Evolutionary conservation across 2,888 invertebrate species (phyloP), one percentile per base, ranked within the genome.

Genomic region (Bombylius major): DNA sequence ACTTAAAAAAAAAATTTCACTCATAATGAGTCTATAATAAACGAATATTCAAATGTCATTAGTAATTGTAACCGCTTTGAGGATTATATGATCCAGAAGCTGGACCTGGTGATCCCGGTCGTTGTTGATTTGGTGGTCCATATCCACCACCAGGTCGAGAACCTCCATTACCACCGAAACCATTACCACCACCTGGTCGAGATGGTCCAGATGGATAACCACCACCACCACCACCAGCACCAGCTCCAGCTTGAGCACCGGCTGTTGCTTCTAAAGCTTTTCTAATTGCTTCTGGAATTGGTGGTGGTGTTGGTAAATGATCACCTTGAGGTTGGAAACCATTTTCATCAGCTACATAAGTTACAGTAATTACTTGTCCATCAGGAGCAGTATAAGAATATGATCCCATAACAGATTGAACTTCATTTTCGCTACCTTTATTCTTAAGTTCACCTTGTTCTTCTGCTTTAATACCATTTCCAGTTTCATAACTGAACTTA

Each of bases 361-460:
- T 76, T 14, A 83, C 69, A 54, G 77, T 78, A 59, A 82, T 79
- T 23, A 78, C 71, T 61, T 80, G 77, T 5, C 84, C 84, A 65
- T 84, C 84, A 1, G 83, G 83, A 36, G 80, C 79, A 1, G 82
- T 80, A 67, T 84, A 84, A 0, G 82, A 79, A 64, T 76, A 82
- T 4, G 80, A 79, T 23, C 84, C 84, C 67, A 77, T 75, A 5
- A 78, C 79, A 1, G 78, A 76, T 60, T 82, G 79, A 50, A 76
- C 76, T 67, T 79, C 80, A 57, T 71, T 73, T 45, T 77, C 76
- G 4, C 79, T 76, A n/a, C 77, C 75, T 49, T 80, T 80, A 50
- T 80, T 80, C 69, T 80, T 81, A 56, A 82, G 66, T 62, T 78
- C 79, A 36, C 83, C 82, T 62, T 77, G 75, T 69, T 83, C 83